These are phyloP conservation scores for Sinotaia quadrata DNA, from an alignment of 2,888 invertebrate species.

Conservation along the genomic window DNA sequence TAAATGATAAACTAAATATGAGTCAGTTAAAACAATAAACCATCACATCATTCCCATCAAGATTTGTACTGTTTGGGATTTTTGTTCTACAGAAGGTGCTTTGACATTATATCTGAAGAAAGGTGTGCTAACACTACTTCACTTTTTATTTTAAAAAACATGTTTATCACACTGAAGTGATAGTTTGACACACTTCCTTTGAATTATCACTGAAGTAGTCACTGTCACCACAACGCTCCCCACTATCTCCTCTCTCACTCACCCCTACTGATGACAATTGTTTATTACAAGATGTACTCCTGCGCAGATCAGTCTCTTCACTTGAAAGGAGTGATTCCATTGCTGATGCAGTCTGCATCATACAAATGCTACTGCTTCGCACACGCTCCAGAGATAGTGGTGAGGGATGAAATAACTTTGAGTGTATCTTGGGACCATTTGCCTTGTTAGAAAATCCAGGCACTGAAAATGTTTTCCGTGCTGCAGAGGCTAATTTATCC, in stretches of 20 bases:
- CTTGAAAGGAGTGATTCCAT: conserved; percentile 6
- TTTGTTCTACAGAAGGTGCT: no score
- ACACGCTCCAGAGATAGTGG: conserved; percentile 2
- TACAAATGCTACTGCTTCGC: conserved; percentile 35
- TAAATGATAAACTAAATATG: no score
- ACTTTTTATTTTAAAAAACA: no score
- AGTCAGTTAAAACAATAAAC: no score
- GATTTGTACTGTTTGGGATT: no score
- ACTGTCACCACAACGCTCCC: conserved; percentile 45
- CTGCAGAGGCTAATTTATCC: conserved; percentile 36
- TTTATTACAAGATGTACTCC: conserved; percentile 24
- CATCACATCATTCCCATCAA: no score
- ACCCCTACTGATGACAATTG: conserved; percentile 27
- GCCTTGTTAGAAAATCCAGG: conserved; percentile 26
- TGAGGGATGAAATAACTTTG: neutral
- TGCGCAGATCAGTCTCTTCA: conserved; percentile 15
- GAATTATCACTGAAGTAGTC: conserved; percentile 64
- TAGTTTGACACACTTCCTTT: conserved; percentile 57
- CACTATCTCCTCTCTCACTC: conserved; percentile 35
- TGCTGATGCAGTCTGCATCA: conserved; percentile 31
- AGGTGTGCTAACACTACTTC: no score
- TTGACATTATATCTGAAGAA: no score
- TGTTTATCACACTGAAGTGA: conserved; percentile 60
- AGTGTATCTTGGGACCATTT: neutral
- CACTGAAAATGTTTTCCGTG: conserved; percentile 47